Conservation (phyloP, 2,797 vertebrate species). For the Callimico goeldii region DNA sequence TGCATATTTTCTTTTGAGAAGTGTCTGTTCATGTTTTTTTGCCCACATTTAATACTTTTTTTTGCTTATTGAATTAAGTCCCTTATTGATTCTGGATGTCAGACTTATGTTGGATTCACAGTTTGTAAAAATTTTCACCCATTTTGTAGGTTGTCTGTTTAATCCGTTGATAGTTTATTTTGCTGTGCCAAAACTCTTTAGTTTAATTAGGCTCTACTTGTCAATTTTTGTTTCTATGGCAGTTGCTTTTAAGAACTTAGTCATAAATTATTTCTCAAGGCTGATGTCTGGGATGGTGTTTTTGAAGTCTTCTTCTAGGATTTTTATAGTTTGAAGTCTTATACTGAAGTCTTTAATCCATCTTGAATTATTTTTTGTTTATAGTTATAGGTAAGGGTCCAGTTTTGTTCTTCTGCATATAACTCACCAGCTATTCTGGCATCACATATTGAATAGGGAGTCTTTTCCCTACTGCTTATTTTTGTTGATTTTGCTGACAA, state of each 20-base stretch:
- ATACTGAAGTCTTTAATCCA: neutral
- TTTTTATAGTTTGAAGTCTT: neutral
- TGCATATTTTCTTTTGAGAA: neutral
- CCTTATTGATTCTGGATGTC: neutral
- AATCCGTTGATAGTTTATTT: neutral
- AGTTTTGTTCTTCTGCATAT: neutral
- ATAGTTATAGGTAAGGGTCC: neutral
- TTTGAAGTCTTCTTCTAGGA: neutral
- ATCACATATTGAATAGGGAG: neutral
- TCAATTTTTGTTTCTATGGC: neutral
- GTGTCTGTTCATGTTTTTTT: neutral
- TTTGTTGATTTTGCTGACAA: neutral
- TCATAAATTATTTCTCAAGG: neutral
- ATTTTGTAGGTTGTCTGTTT: neutral
- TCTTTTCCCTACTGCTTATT: neutral
- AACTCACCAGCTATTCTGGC: neutral
- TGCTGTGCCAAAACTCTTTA: neutral
- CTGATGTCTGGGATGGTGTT: neutral
- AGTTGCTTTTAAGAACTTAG: neutral
- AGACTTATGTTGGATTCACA: neutral
- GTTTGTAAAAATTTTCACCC: neutral
- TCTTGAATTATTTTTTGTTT: neutral
- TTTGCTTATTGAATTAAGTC: neutral
- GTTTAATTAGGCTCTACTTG: neutral
- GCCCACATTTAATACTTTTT: neutral